Evolutionary conservation across 2,888 invertebrate species (phyloP), one percentile per base, ranked within the genome.

Genomic region (Chloroclysta siterata): DNA sequence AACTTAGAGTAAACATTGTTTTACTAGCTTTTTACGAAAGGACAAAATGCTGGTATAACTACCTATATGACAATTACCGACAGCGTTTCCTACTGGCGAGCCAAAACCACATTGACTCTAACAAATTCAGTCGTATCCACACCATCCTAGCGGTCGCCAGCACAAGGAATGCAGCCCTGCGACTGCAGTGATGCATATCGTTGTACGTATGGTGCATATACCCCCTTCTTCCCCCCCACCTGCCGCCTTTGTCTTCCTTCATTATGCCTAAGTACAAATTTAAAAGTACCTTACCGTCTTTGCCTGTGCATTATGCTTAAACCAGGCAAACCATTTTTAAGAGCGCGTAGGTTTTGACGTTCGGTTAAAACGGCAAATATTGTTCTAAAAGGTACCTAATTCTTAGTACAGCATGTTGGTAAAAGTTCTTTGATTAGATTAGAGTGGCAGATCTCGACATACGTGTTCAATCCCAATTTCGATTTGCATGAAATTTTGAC

Each of bases 151-250:
- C 78, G 81, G 80, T 80, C 76, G 79, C 80, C 81, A 79, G 80
- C 80, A 80, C 73, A 77, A 83, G 90, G 91, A 91, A 91, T 91
- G 91, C 88, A 84, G 91, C 87, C 84, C 87, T 76, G 85, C 88
- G 89, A 89, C 88, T 89, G 89, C 88, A 83, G 87, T 89, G 89
- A 89, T 90, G 90, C 89, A 90, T 89, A 90, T 90, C 91, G 88
- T 84, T 83, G 85, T 88, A 84, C 77, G 85, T 86, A 84, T 84
- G 84, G 84, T 82, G 87, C 86, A 84, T 84, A 85, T 83, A 80
- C 79, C 77, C 73, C 79, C 78, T 72, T 76, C 71, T 66, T n/a
- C n/a, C 63, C 69, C 46, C 71, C 70, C 71, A 78, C 80, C 83
- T 81, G 81, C 81, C 75, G 81, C 82, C 88, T 88, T 88, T 88